phyloP scores from a whole-genome alignment of 2,113 vertebrate species.

The Brachyhypopomus gauderio region DNA sequence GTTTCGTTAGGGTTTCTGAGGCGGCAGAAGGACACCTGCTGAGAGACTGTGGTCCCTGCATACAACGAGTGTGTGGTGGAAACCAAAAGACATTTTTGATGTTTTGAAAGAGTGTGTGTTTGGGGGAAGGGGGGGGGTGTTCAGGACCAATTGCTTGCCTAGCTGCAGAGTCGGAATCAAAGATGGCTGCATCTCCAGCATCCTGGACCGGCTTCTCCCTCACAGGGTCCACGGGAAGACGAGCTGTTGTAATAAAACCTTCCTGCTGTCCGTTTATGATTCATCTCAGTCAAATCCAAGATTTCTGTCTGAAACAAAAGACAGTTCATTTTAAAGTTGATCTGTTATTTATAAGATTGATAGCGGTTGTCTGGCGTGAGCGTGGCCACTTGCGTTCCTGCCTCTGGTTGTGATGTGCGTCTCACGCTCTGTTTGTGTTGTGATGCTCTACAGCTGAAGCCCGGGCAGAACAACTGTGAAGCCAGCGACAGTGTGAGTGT shows the following conservation, averaged over 20 bases:
- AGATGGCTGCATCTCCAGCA: not conserved
- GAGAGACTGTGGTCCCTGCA: conserved; percentile 69
- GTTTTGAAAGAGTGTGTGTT: conserved; percentile 47
- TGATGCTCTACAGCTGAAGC: conserved; percentile 80
- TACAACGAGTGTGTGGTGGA: conserved; percentile 64
- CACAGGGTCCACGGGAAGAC: not conserved
- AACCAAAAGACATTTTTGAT: conserved; percentile 69
- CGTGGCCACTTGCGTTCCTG: not conserved
- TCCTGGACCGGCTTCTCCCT: not conserved
- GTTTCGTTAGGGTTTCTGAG: conserved; percentile 52
- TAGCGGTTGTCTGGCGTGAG: not conserved
- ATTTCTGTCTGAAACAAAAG: not conserved
- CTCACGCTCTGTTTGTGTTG: not conserved
- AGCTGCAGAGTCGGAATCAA: not conserved
- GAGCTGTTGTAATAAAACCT: not conserved
- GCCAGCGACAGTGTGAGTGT: conserved; percentile 90
- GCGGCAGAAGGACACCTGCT: conserved; percentile 74
- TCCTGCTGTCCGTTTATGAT: not conserved
- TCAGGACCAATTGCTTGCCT: conserved; percentile 1
- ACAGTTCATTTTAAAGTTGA: not conserved
- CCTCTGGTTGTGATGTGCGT: not conserved
- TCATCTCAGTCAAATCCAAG: not conserved
- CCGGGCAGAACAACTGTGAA: conserved; percentile 88
- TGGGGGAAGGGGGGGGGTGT: conserved; percentile 43
- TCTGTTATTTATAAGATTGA: not conserved